These are phyloP conservation scores for Acestrorhynchus altus DNA, from an alignment of 2,797 vertebrate species.

Conservation along the genomic window DNA sequence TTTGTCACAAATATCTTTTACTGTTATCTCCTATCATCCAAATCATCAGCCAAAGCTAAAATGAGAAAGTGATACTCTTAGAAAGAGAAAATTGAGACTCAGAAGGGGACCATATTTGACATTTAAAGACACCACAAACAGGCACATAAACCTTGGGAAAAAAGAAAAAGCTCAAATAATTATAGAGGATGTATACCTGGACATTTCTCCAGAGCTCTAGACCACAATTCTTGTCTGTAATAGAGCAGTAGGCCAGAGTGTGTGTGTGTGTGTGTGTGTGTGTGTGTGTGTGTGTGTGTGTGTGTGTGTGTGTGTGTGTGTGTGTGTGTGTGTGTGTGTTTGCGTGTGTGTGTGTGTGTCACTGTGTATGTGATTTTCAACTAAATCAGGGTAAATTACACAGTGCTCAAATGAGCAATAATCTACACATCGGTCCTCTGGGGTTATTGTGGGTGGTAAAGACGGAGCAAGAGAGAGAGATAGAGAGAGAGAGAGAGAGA, in stretches of 20 bases:
- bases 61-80: too few relatives aligned
- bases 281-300: too few relatives aligned
- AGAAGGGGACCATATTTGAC: not conserved
- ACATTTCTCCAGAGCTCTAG: constrained; percentile 15
- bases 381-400: constrained; percentile 70
- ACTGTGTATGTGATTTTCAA: constrained; percentile 43
- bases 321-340: constrained; percentile 32
- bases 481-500: constrained; percentile 67
- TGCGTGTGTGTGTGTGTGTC: too few relatives aligned
- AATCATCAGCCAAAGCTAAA: too few relatives aligned
- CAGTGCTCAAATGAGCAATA: constrained; percentile 70
- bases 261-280: constrained; percentile 34
- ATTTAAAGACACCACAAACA: not conserved
- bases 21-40: too few relatives aligned
- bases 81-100: not conserved
- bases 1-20: too few relatives aligned
- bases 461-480: constrained; percentile 68
- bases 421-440: constrained; percentile 64
- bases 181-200: not conserved
- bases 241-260: not conserved
- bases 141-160: not conserved
- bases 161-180: constrained; percentile 5
- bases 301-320: constrained; percentile 22
- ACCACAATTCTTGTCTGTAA: constrained; percentile 1
- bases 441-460: constrained; percentile 67